These are phyloP conservation scores for Diogma glabrata DNA, from an alignment of 2,888 invertebrate genomes.

Conservation along the genomic window DNA sequence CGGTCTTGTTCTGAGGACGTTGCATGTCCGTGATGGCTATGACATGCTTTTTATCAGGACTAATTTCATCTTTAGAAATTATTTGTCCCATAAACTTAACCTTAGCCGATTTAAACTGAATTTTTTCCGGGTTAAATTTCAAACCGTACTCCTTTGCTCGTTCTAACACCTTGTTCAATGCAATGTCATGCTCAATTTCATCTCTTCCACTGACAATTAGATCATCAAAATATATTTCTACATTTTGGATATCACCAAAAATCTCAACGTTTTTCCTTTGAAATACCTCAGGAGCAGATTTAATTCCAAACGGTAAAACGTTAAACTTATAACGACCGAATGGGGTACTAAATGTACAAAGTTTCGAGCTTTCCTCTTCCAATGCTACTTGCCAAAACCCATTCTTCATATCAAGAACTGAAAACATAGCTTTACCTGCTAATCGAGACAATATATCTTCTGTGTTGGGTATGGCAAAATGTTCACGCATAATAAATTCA, in stretches of 20 bases:
- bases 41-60: not conserved
- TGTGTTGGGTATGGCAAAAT: not conserved
- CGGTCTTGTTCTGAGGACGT: not conserved
- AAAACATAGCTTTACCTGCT: not conserved
- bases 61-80: not conserved
- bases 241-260: not conserved
- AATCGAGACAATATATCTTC: not conserved
- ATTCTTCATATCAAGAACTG: not conserved
- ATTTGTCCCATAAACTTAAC: not conserved
- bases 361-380: not conserved
- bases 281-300: too few relatives aligned
- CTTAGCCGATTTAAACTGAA: not conserved
- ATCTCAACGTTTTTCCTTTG: not conserved
- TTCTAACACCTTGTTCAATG: too few relatives aligned
- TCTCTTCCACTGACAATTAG: not conserved
- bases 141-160: too few relatives aligned
- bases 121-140: not conserved
- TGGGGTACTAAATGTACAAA: not conserved
- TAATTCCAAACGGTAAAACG: too few relatives aligned
- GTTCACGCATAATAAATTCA: not conserved
- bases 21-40: not conserved
- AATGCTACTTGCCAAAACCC: not conserved
- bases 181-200: too few relatives aligned
- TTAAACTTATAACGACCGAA: too few relatives aligned
- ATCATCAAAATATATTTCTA: not conserved